Base-by-base conservation (phyloP, 2,797 vertebrate species). In the Delichon dasypus region DNA sequence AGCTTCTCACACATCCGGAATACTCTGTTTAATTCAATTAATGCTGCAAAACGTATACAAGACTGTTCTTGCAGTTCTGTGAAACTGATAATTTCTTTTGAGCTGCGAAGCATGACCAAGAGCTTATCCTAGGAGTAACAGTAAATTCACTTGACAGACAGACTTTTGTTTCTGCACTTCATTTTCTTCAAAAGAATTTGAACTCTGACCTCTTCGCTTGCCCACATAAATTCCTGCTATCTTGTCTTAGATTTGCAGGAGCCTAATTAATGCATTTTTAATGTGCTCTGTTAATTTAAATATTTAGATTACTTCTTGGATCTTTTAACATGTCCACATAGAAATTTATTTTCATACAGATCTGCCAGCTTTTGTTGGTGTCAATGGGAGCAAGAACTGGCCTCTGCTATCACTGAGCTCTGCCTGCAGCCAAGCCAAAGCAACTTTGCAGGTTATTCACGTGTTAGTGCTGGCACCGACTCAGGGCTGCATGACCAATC, bases 101-200 rank as follows among this genome's bases (percentile, higher is more conserved):
- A 87, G 74, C 77, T 65, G 64, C 75, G 67, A 93, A 86, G 77
- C 76, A 78, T 13, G 44, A 83, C 68, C 2, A 0, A 45, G 5
- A 9, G 42, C 40, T 91, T 74, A 86, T 61, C 62, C 86, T 51
- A 29, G 58, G 73, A 88, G 9, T 51, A 93, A 75, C 62, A 94
- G 44, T 53, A 65, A 88, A 88, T 61, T 67, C 75, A 50, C 48
- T 38, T 80, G 81, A 82, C 79, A 88, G 71, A 57, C 84, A 77
- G 40, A 65, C 25, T 94, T 62, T 67, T 86, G 47, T 61, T 94
- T 42, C 57, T 82, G 26, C 57, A 51, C 21, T 77, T 58, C 20
- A 27, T 66, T 73, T 87, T 80, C 83, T 89, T 77, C 85, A 61
- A 32, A 94, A 83, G 65, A 89, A 94, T 89, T 40, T 87, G 53